Evolutionary conservation across 2,888 invertebrate genomes (phyloP).

Genomic region (Megalurothrips usitatus): DNA sequence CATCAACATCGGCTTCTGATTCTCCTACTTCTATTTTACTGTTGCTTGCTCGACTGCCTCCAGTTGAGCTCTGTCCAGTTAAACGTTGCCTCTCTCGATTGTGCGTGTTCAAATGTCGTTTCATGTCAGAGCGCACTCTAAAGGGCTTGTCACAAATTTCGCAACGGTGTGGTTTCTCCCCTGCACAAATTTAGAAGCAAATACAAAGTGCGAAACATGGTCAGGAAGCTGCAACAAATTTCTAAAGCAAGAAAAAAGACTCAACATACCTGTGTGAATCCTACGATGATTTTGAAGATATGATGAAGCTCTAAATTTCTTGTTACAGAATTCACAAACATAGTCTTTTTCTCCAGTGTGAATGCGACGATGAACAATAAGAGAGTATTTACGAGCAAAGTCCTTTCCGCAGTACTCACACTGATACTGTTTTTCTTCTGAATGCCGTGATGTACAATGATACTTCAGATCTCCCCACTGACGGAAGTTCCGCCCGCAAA

Average conservation of each 20-base stretch:
- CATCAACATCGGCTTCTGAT: slow-evolving; percentile 1
- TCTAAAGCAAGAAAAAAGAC: background rate
- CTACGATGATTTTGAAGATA: slow-evolving; percentile 78
- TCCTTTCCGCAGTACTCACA: slow-evolving; percentile 87
- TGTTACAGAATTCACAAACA: slow-evolving; percentile 76
- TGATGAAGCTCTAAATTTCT: slow-evolving; percentile 79
- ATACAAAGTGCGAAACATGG: background rate
- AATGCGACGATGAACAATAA: slow-evolving; percentile 77
- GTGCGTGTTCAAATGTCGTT: slow-evolving; percentile 73
- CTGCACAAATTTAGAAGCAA: slow-evolving; percentile 44
- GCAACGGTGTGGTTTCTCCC: slow-evolving; percentile 74
- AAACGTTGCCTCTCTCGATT: slow-evolving; percentile 40
- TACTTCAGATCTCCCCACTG: slow-evolving; percentile 88
- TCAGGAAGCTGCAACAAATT: background rate
- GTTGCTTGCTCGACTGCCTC: background rate
- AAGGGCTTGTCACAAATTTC: slow-evolving; percentile 74
- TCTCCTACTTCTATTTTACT: background rate
- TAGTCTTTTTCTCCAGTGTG: slow-evolving; percentile 86
- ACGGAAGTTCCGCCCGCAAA: slow-evolving; percentile 72
- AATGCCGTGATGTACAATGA: slow-evolving; percentile 77
- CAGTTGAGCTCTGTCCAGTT: background rate
- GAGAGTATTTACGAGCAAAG: slow-evolving; percentile 81
- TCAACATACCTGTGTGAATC: slow-evolving; percentile 70
- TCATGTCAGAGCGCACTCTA: slow-evolving; percentile 76
- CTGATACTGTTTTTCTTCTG: slow-evolving; percentile 73